Percentiles rank a stretch among this genome's conserved stretches.
Conservation (phyloP, 2,113 vertebrate species). For the Callipepla squamata region DNA sequence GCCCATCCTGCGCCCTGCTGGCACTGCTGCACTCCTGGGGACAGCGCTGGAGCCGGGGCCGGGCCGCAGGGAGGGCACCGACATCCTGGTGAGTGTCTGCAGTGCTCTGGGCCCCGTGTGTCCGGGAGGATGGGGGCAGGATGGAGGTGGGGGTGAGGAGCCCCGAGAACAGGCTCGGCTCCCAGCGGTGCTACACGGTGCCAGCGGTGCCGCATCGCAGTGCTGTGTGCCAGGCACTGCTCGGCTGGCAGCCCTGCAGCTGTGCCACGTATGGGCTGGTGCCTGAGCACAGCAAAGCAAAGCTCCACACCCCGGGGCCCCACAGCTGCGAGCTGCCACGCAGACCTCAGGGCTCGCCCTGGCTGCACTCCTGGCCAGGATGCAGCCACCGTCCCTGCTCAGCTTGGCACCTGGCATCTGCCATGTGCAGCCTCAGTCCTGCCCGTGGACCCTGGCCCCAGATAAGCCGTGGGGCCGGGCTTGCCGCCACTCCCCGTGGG, state of each 20-base stretch:
- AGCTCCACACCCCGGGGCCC: not conserved
- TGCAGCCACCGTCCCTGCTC: accelerated
- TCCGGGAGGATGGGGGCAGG: not conserved
- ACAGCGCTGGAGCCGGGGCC: constrained; percentile 74
- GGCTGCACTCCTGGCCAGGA: accelerated
- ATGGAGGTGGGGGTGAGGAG: not conserved
- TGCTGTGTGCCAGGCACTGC: accelerated
- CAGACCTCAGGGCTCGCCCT: accelerated
- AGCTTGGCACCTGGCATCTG: accelerated
- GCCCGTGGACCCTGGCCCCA: constrained; percentile 8
- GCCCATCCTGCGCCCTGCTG: constrained; percentile 82
- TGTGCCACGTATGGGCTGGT: not conserved
- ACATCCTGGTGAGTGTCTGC: constrained; percentile 83
- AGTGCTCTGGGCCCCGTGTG: not conserved
- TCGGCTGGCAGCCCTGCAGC: not conserved
- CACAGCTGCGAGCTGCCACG: accelerated
- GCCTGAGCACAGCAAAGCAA: not conserved
- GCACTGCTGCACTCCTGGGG: constrained; percentile 73
- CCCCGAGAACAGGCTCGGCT: not conserved
- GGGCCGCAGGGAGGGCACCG: constrained; percentile 76
- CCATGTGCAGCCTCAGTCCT: not conserved
- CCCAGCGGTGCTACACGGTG: not conserved
- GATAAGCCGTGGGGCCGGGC: not conserved
- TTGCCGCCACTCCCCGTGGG: not conserved
- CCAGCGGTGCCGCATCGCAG: not conserved